Base-by-base conservation (phyloP, 2,888 invertebrate species). In the Andrena marginata region DNA sequence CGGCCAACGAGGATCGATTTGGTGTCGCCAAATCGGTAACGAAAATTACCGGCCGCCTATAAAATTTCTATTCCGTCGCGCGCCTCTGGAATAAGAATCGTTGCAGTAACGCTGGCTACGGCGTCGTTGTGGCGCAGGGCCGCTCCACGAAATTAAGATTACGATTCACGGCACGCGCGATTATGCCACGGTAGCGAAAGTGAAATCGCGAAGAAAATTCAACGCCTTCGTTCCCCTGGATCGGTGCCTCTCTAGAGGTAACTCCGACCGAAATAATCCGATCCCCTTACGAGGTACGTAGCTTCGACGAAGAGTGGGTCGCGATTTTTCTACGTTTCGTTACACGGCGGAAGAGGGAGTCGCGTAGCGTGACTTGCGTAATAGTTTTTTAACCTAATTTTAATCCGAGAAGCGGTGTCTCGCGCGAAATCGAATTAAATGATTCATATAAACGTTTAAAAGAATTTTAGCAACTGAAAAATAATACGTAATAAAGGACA, bases 121-220 rank as follows among this genome's bases (percentile, higher is more conserved):
- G 29, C 51, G 69, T 72, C 68, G n/a, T 65, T 60, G 69, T n/a
- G 48, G 48, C 42, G n/a, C 56, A 67, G 54, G 67, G 70, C 63
- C 42, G 42, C 59, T 42, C 35, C 23, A 20, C 49, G 13, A 60
- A 71, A 74, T 70, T 75, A 74, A 67, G 80, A 88, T 86, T 80
- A 56, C 78, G 77, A 91, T 89, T 90, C 91, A 83, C 75, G 81
- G 88, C 91, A 90, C 89, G 90, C 83, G 78, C 88, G 80, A 81
- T 88, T 89, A 88, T 86, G 87, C 84, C 85, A 84, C 81, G 49
- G 35, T 56, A 76, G 87, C 80, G 89, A 90, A 90, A 91, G 91
- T 90, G 91, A 91, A 91, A 91, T 90, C 90, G 86, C 78, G 65
- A 84, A 80, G 85, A 87, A 90, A 89, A 87, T 89, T 74, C 71